Base-by-base conservation (phyloP, 2,797 vertebrate species). In the Rhinella marina region DNA sequence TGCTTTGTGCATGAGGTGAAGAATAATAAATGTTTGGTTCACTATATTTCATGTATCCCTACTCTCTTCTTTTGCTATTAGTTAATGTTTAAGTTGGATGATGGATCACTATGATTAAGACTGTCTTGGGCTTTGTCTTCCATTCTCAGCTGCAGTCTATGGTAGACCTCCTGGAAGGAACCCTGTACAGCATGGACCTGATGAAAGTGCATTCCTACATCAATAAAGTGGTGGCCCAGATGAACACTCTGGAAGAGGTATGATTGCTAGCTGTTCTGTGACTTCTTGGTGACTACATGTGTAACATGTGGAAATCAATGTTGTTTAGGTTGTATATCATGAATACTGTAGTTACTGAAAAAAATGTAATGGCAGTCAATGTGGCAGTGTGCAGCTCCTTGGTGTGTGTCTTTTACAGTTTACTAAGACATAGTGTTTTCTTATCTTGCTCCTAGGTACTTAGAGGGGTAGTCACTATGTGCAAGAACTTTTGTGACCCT, bases 201-300 rank as follows among this genome's bases (percentile, higher is more conserved):
- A 93, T 99, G 96, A 99, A 98, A 92, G 97, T 99, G 56, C 98
- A 99, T 84, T 97, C 98, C 70, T 99, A 99, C 91, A 96, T 99
- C 93, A 97, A 93, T 92, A 98, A 97, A 91, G 96, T 99, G 86
- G 93, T 97, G 90, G 95, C 97, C 7, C 97, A 97, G 95, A 99
- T 99, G 97, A 97, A 97, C 95, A 97, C 93, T 0, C 93, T 99
- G 68, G 98, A 99, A 90, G 97, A 99, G 97, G 98, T 99, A 92
- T 91, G 93, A 41, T 0, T 48, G 14, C 27, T 48, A 41, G 9
- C 70, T 14, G 9, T 32, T 76, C 32, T 52, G 0, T 52, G 73
- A 52, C 27, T 52, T 54, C 21, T 13, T 54, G 14, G 5, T 16
- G 1, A 54, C 50, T 25, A n/a, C 50, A 77, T 75, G 72, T 23